Base-by-base conservation (phyloP, 2,888 invertebrate species). In the Hirtodrosophila histrioides region DNA sequence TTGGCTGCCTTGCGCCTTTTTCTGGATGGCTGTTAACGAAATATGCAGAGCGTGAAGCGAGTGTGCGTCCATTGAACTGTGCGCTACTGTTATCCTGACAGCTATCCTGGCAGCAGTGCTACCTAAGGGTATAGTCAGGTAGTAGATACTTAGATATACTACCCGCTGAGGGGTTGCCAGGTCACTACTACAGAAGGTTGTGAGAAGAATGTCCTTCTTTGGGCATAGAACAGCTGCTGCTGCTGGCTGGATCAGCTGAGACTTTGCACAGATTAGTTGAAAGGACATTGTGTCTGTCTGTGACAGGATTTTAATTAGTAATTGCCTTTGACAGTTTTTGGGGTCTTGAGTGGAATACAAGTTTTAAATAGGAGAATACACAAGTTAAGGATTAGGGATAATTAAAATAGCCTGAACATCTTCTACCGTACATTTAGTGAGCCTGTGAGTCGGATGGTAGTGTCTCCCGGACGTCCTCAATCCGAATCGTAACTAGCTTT, bases 21-120 rank as follows among this genome's bases (percentile, higher is more conserved):
- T 77, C 89, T 90, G 90, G 11, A 70, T 67, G 57, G 24, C 89
- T 89, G 89, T 79, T 90, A 89, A 66, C 68, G 73, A 87, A 89
- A 89, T 89, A 89, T 89, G 89, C 89, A 86, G 74, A 81, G 70
- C 75, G 67, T 79, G 65, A 77, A 74, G 49, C 35, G 54, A 70
- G 49, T 50, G 43, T 48, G 50, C 57, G 37, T 44, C 12, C 31
- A 45, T n/a, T 50, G 39, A 53, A 50, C 35, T 50, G 67, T 45
- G 40, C 29, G 37, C 11, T 11, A 4, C 35, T 43, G 55, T 56
- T 51, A 51, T 73, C 55, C 61, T 62, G 51, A 10, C 27, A 29
- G 44, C 5, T 27, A 27, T 27, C 27, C 27, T 12, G 53, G 6
- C 23, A 10, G 56, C 44, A 31, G 7, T 31, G 2, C 4, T 9